Evolutionary conservation across 2,797 vertebrate genomes (phyloP), one percentile per base, ranked within the genome.

Genomic region (Sparidentex hasta): DNA sequence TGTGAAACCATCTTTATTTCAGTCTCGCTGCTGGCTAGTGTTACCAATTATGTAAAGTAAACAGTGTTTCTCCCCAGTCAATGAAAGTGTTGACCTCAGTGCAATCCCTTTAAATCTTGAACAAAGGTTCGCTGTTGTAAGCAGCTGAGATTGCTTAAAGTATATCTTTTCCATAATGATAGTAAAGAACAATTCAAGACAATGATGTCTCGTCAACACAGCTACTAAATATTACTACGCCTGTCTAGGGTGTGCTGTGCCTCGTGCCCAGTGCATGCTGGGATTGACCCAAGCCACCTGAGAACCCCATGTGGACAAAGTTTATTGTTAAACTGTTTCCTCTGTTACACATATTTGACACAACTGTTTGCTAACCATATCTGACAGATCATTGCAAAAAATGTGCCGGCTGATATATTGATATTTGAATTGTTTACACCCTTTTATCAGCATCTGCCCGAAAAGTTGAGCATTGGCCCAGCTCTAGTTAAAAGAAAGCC

Each of bases 31-130:
- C 56, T 41, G 47, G 27, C 59, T 48, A 11, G 6, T 48, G 29
- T 50, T 63, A 54, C 56, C 61, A 66, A 38, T 76, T 50, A 73
- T 50, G 20, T 16, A 48, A 57, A 17, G 47, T 61, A 70, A 63
- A 57, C 44, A 46, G 48, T 69, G 47, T 57, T 66, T 20, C 4
- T 70, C 21, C 38, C 16, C 9, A n/a, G 48, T 51, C 43, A 65
- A 61, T 57, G 55, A 20, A 21, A 56, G 63, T 12, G 27, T 18
- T 33, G 55, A 69, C 61, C 56, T 69, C 70, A 23, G 5, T 7
- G 3, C 20, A 13, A 14, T 57, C 21, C 0, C 0, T 55, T 54
- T 21, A 59, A 52, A 38, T 52, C n/a, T 43, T 18, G 72, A 59
- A 52, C 52, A 52, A 38, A 48, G 11, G 17, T 43, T 14, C 12